Evolutionary conservation across 2,113 vertebrate genomes (phyloP).

Genomic region (Pongo pygmaeus): DNA sequence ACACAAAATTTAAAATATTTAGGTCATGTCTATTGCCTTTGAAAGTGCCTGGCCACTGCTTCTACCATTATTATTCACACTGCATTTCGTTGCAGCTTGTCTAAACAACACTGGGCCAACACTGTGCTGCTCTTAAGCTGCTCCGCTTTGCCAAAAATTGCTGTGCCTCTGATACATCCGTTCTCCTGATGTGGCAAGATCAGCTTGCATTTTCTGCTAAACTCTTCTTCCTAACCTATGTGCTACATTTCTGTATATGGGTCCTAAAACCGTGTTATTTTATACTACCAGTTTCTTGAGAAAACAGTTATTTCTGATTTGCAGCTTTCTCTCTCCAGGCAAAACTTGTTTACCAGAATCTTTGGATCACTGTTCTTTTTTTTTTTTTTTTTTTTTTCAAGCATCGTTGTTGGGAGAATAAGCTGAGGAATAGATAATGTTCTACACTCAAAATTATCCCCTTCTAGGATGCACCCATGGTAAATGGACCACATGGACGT

Average conservation of each 20-base stretch:
- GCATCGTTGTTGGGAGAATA: not conserved
- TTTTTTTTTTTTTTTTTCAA: not conserved
- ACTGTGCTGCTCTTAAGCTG: not conserved
- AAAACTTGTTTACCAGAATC: not conserved
- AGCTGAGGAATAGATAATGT: not conserved
- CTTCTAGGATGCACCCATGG: not conserved
- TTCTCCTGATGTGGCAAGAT: not conserved
- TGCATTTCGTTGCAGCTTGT: not conserved
- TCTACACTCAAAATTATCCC: not conserved
- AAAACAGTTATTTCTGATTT: not conserved
- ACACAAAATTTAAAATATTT: not conserved
- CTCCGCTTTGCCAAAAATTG: not conserved
- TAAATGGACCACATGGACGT: rapidly evolving
- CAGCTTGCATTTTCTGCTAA: not conserved
- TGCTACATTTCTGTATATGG: not conserved
- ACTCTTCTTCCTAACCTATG: not conserved
- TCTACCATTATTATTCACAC: not conserved
- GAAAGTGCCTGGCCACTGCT: not conserved
- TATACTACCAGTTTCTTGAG: not conserved
- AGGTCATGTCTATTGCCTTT: not conserved
- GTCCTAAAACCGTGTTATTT: not conserved
- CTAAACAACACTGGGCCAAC: not conserved
- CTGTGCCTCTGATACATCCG: not conserved
- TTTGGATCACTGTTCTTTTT: not conserved
- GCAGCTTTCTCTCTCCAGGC: not conserved